Evolutionary conservation across 2,888 invertebrate genomes (phyloP).

Genomic region (Vandiemenella viatica): DNA sequence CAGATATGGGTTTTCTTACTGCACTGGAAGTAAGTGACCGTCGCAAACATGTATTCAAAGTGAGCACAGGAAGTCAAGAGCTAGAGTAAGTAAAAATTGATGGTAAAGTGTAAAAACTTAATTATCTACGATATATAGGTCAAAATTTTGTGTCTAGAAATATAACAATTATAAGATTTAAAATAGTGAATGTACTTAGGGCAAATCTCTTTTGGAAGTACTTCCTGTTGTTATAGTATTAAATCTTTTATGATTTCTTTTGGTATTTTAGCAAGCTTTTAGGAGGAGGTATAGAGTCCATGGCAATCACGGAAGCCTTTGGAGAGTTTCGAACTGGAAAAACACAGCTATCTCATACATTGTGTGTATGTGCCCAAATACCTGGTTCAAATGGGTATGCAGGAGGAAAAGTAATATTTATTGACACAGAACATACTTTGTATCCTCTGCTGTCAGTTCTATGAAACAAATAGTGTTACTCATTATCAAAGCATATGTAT

Average conservation of each 20-base stretch:
- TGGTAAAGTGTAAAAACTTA: not conserved
- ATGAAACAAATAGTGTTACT: too few relatives aligned
- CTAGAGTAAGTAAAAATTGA: conserved; percentile 44
- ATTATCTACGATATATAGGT: too few relatives aligned
- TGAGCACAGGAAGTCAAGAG: conserved; percentile 49
- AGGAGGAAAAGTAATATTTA: conserved; percentile 68
- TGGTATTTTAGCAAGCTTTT: conserved; percentile 44
- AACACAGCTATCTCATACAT: conserved; percentile 64
- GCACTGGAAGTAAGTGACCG: conserved; percentile 58
- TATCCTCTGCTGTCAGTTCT: too few relatives aligned
- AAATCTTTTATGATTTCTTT: conserved; percentile 5
- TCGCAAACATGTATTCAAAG: conserved; percentile 54
- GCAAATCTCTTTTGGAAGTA: too few relatives aligned
- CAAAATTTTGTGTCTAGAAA: too few relatives aligned
- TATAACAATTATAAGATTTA: too few relatives aligned
- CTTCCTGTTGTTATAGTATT: conserved; percentile 9
- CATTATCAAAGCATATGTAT: too few relatives aligned
- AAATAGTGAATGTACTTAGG: too few relatives aligned
- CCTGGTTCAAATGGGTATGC: conserved; percentile 47
- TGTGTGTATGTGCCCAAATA: conserved; percentile 64
- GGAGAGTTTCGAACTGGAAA: conserved; percentile 73
- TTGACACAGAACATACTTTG: conserved; percentile 75
- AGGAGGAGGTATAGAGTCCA: conserved; percentile 67
- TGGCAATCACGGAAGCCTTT: conserved; percentile 72
- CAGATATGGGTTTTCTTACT: conserved; percentile 50